Evolutionary conservation across 2,113 vertebrate genomes (phyloP).

Genomic region (Herpailurus yagouaroundi): DNA sequence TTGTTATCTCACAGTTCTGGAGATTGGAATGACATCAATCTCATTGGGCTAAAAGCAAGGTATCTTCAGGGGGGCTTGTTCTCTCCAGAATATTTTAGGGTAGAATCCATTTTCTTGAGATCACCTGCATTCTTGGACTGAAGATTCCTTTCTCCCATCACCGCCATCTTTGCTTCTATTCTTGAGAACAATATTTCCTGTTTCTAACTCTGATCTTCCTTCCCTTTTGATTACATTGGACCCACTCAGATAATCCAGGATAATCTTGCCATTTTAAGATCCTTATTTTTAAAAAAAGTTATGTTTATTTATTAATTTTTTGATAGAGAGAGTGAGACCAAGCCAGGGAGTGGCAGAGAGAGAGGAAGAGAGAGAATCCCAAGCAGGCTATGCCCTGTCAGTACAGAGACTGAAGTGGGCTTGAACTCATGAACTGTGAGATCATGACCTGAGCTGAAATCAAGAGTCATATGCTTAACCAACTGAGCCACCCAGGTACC

Average conservation of each 20-base stretch:
- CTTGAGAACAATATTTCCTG: neutral
- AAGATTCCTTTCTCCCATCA: neutral
- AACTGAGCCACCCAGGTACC: too few species aligned
- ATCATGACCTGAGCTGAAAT: too few species aligned
- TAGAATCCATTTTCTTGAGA: neutral
- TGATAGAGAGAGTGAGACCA: neutral
- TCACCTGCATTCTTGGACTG: neutral
- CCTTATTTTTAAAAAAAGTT: neutral
- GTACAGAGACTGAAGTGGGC: too few species aligned
- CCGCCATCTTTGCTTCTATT: neutral
- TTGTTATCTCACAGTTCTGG: neutral
- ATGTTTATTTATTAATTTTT: neutral
- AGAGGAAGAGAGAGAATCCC: neutral
- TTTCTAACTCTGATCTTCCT: neutral
- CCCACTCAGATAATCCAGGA: neutral
- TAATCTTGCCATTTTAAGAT: neutral
- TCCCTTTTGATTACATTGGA: neutral
- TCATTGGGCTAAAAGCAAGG: neutral
- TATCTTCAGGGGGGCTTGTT: accelerated
- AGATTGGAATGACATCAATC: neutral
- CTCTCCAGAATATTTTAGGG: neutral
- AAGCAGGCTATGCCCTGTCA: neutral
- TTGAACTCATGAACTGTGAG: too few species aligned
- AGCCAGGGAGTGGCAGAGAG: neutral
- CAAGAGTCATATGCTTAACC: too few species aligned